phyloP scores from a whole-genome alignment of 92 coral and sea anemone species.

The Paragorgia papillata region DNA sequence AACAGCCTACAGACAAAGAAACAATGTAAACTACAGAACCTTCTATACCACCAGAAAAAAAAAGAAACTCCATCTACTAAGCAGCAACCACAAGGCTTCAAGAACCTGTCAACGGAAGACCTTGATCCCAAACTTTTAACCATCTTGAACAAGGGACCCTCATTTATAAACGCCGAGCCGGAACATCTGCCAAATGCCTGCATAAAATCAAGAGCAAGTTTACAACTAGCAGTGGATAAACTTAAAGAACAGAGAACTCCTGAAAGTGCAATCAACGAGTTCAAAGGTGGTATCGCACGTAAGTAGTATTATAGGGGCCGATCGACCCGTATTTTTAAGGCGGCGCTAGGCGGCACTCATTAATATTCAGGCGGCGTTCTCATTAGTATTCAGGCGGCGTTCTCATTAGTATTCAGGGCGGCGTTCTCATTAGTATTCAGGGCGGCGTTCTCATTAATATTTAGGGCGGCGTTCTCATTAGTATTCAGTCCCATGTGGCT shows the following conservation, averaged over 20 bases:
- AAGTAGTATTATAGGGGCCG: no score
- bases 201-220: constrained; percentile 30
- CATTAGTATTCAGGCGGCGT: no score
- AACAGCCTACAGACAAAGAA: neutral
- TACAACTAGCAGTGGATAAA: constrained; percentile 34
- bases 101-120: constrained; percentile 4
- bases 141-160: constrained; percentile 33
- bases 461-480: no score
- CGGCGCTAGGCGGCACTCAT: no score
- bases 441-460: no score
- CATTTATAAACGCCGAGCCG: constrained; percentile 41
- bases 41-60: neutral
- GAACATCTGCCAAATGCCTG: constrained; percentile 15
- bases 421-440: no score
- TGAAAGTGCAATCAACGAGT: constrained; percentile 27
- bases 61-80: neutral
- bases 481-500: no score
- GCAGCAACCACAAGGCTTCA: constrained; percentile 10
- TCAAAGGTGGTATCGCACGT: constrained; percentile 28
- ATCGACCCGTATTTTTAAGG: no score
- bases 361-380: no score
- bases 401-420: no score
- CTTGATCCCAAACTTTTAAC: neutral
- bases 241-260: constrained; percentile 16
- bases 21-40: neutral